A percentile compares a stretch with the other conserved stretches of the same genome.
Evolutionary conservation across 2,888 invertebrate species (phyloP).

Genomic region (Taphrorychus bicolor): DNA sequence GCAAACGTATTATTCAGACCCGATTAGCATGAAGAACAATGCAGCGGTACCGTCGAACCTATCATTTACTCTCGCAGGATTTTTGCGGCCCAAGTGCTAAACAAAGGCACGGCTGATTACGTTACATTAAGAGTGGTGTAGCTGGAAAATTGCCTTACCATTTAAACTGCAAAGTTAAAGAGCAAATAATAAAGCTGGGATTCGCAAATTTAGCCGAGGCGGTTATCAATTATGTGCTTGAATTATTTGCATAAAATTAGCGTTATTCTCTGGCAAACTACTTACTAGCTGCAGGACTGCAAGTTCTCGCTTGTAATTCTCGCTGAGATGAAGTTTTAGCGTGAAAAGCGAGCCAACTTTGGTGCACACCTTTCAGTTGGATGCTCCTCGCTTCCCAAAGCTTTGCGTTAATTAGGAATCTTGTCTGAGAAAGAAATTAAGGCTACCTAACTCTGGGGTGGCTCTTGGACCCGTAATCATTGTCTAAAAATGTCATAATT

Average conservation of each 20-base stretch:
- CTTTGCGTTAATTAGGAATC: not conserved
- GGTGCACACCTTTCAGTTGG: constrained; percentile 32
- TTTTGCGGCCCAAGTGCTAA: constrained; percentile 1
- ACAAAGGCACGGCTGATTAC: constrained; percentile 3
- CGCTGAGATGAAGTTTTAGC: constrained; percentile 21
- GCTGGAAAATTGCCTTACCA: not conserved
- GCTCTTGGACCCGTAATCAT: not conserved
- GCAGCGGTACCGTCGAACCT: constrained; percentile 30
- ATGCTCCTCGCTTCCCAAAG: constrained; percentile 2
- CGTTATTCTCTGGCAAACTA: constrained; percentile 35
- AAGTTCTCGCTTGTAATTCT: constrained; percentile 32
- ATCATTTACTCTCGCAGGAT: constrained; percentile 26
- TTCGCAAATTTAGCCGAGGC: constrained; percentile 25
- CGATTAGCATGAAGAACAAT: constrained; percentile 37
- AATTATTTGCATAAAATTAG: constrained; percentile 42
- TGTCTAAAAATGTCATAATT: constrained; percentile 6
- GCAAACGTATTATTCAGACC: constrained; percentile 1
- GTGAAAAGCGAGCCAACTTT: constrained; percentile 33
- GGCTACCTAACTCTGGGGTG: not conserved
- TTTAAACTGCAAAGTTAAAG: constrained; percentile 19
- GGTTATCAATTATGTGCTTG: constrained; percentile 41
- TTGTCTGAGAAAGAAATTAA: not conserved
- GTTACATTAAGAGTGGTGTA: not conserved
- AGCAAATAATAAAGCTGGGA: constrained; percentile 29
- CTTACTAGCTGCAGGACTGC: constrained; percentile 18